These are phyloP conservation scores for Drosophila obscura DNA, from an alignment of 1,140 invertebrate species.

Conservation along the genomic window DNA sequence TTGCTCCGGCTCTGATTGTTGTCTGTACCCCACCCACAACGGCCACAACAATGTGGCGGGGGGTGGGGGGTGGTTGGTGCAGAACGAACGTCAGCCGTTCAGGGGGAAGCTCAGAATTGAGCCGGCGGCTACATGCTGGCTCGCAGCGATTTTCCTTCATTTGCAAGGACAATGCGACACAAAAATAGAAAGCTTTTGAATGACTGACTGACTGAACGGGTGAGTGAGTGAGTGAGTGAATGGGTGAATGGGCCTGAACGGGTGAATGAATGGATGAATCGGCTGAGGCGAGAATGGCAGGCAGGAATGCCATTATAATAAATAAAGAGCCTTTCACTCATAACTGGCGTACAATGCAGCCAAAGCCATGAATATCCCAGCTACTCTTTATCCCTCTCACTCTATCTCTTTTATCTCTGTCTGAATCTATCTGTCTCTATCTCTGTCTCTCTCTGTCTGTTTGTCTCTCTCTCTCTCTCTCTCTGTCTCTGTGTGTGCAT, in stretches of 20 bases:
- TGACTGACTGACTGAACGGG: constrained; percentile 16
- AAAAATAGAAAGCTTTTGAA: constrained; percentile 58
- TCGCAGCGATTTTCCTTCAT: constrained; percentile 64
- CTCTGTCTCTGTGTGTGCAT: constrained; percentile 9
- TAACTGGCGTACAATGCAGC: constrained; percentile 72
- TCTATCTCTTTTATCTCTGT: constrained; percentile 4
- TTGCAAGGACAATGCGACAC: constrained; percentile 79
- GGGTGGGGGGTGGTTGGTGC: neutral
- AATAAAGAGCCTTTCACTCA: constrained; percentile 80
- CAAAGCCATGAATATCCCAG: constrained; percentile 61
- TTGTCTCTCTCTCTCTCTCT: neutral
- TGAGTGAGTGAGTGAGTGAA: constrained; percentile 55
- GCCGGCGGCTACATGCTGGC: constrained; percentile 28
- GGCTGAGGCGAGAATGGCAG: constrained; percentile 16
- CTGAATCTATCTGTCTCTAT: constrained; percentile 22
- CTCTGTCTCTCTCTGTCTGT: constrained; percentile 5
- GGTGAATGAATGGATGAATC: constrained; percentile 54
- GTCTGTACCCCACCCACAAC: neutral
- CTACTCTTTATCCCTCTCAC: no score
- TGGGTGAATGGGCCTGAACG: constrained; percentile 57
- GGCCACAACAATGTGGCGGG: neutral
- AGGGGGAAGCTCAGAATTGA: no score
- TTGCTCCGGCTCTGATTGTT: constrained; percentile 12
- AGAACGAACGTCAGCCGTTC: constrained; percentile 36
- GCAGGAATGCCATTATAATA: constrained; percentile 78